Percentiles rank a stretch among this genome's conserved stretches.
Conservation (phyloP, 2,113 vertebrate species). For the Nesogale talazaci region DNA sequence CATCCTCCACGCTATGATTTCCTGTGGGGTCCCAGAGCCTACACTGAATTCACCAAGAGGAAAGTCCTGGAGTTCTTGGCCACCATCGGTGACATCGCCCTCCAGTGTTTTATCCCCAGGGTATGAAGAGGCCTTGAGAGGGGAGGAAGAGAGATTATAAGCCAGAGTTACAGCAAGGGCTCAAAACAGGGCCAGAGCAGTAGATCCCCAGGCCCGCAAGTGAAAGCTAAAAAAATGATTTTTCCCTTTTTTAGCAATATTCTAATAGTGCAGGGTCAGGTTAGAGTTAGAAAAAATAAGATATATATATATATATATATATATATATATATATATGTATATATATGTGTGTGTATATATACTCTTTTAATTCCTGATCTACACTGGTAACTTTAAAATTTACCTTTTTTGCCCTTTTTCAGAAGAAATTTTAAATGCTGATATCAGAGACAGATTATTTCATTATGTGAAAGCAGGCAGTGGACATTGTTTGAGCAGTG, state of each 20-base stretch:
- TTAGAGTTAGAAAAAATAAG: not conserved
- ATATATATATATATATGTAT: too few species aligned
- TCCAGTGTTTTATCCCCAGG: not conserved
- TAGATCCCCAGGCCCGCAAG: not conserved
- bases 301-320: not conserved
- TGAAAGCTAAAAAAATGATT: not conserved
- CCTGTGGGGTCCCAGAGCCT: too few species aligned
- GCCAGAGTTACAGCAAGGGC: too few species aligned
- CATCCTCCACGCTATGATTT: too few species aligned
- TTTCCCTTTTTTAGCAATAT: not conserved
- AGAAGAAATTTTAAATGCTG: slow-evolving; percentile 8
- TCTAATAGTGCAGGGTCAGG: not conserved
- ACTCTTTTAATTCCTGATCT: not conserved
- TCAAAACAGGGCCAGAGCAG: not conserved
- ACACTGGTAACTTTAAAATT: not conserved
- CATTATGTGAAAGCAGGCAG: not conserved
- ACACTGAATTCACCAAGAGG: too few species aligned
- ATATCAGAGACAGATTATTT: not conserved
- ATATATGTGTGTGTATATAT: too few species aligned
- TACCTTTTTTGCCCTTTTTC: not conserved
- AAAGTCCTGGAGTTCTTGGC: too few species aligned
- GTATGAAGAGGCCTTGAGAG: not conserved
- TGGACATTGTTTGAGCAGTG: too few species aligned
- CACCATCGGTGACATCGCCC: not conserved
- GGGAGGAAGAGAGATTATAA: not conserved